Evolutionary conservation across 2,888 invertebrate genomes (phyloP).

Genomic region (Nephrotoma flavescens): DNA sequence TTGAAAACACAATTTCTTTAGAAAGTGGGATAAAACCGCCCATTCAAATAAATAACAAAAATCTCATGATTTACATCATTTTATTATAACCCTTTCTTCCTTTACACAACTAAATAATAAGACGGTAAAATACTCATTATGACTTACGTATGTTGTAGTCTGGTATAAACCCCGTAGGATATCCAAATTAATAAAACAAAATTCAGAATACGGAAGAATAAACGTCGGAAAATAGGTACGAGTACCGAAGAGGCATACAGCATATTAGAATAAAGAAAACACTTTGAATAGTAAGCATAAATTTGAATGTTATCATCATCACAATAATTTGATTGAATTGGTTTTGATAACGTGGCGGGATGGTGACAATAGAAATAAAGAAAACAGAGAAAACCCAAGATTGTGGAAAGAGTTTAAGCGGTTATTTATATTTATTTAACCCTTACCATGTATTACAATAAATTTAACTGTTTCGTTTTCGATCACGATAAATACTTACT

Average conservation of each 20-base stretch:
- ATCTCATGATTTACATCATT: neutral
- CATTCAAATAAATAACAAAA: neutral
- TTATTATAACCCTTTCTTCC: neutral
- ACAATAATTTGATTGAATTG: neutral
- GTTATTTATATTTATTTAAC: neutral
- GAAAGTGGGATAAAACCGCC: neutral
- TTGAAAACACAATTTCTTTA: neutral
- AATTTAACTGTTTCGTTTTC: neutral
- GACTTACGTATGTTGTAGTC: neutral
- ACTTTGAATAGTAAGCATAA: neutral
- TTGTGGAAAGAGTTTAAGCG: neutral
- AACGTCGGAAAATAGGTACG: neutral
- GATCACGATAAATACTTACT: neutral
- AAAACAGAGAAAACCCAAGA: neutral
- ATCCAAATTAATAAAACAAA: neutral
- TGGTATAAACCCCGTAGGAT: neutral
- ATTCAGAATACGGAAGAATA: neutral
- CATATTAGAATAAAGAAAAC: neutral
- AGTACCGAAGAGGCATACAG: neutral
- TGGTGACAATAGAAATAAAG: neutral
- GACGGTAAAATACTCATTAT: neutral
- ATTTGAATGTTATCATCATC: neutral
- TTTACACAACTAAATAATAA: neutral
- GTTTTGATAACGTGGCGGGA: neutral
- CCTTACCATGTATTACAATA: neutral